Base-by-base conservation (phyloP, 2,888 invertebrate genomes). In the Ophraella communa region DNA sequence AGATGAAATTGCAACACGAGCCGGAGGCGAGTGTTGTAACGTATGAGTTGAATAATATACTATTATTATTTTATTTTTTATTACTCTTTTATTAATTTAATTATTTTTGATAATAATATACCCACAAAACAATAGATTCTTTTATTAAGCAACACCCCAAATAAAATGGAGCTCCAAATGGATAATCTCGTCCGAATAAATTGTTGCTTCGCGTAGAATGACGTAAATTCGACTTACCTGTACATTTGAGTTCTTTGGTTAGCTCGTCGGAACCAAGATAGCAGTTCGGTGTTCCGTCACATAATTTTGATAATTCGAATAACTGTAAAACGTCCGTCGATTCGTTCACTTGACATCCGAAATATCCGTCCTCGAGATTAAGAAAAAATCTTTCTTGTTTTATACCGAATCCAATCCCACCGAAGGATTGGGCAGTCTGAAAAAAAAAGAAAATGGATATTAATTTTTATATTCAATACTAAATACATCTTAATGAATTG, bases 331-430 rank as follows among this genome's bases (percentile, higher is more conserved):
- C 92, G 85, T 95, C 95, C 81, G 93, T 93, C 78, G 95, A 95
- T 87, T 94, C 94, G 88, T 96, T 96, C 79, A 96, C 94, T 88
- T 96, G 96, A 86, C 96, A 96, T 80, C 95, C 96, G 85, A 96
- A 96, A 85, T 95, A 96, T 82, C 96, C 96, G 87, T 96, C 95
- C 87, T 96, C 96, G 85, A 96, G 88, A 86, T 96, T 96, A 84
- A 96, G 89, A 87, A 96, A 95, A 88, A 96, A 96, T 84, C 95
- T 91, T 88, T 96, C 95, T 85, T 91, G 89, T 87, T 90, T 92
- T 85, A 91, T 90, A 87, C 91, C 91, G 85, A 88, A 88, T 79
- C 91, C 90, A 86, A 91, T 89, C 87, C 91, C 90, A 84, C 89
- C 89, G 83, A 88, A 88, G 85, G 88, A 89, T 87, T 92, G 90